phyloP scores from a whole-genome alignment of 2,888 invertebrate species.

The Ischnus inquisitorius region DNA sequence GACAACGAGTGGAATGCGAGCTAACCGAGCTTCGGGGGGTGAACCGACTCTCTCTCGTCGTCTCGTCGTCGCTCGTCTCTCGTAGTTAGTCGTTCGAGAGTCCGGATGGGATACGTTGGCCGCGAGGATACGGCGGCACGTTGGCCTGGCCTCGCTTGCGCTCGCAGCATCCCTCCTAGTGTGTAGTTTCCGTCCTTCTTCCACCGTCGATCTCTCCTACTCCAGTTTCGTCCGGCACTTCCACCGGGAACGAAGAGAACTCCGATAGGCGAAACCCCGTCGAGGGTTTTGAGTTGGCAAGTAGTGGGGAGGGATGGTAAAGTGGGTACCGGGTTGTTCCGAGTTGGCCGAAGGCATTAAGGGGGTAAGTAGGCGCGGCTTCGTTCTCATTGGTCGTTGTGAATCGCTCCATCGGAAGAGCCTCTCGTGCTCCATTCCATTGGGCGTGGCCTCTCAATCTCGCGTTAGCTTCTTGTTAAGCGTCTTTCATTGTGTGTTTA shows the following conservation, averaged over 20 bases:
- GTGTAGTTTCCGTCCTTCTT: conserved; percentile 24
- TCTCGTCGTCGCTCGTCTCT: conserved; percentile 42
- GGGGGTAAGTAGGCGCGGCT: conserved; percentile 75
- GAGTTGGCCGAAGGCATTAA: conserved; percentile 14
- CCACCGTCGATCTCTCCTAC: conserved; percentile 11
- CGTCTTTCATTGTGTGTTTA: conserved; percentile 86
- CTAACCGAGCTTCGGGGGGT: conserved; percentile 47
- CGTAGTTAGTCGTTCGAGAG: conserved; percentile 35
- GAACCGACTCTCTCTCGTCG: conserved; percentile 57
- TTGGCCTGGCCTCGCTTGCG: conserved; percentile 25
- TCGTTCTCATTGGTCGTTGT: conserved; percentile 75
- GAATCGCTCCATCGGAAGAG: conserved; percentile 76
- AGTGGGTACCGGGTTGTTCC: conserved; percentile 42
- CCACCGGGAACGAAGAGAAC: conserved; percentile 34
- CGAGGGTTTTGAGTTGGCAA: not conserved
- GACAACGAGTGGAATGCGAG: conserved; percentile 65
- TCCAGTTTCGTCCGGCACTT: conserved; percentile 24
- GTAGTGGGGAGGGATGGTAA: conserved; percentile 39
- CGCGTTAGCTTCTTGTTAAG: conserved; percentile 86
- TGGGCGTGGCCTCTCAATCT: conserved; percentile 85
- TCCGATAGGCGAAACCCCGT: conserved; percentile 63
- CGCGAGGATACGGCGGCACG: conserved; percentile 23
- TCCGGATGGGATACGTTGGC: conserved; percentile 51
- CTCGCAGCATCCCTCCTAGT: conserved; percentile 34
- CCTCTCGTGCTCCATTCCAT: conserved; percentile 61